These are phyloP conservation scores for Pteropus rufus DNA, from an alignment of 2,797 vertebrate species.

Conservation along the genomic window DNA sequence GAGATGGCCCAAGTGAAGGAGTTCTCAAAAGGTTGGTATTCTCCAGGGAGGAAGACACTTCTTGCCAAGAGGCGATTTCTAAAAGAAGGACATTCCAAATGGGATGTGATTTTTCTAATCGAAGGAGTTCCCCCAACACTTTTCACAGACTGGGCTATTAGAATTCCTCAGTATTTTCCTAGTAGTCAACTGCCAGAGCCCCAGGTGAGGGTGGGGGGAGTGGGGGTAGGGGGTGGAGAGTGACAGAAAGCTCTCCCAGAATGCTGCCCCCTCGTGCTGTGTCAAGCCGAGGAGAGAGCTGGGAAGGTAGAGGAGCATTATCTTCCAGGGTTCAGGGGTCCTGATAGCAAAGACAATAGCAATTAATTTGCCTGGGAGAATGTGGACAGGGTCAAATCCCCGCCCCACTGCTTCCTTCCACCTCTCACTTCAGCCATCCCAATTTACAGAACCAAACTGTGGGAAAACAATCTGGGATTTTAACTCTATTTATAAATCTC, in stretches of 20 bases:
- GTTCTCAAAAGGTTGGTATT: background rate
- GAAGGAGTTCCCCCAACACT: background rate
- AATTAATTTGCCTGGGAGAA: background rate
- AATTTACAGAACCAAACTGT: background rate
- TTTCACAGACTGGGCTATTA: background rate
- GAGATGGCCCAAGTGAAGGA: background rate
- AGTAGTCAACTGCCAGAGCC: background rate
- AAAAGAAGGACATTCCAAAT: background rate
- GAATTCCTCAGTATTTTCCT: background rate
- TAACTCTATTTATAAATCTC: conserved; percentile 68
- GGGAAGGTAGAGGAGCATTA: background rate
- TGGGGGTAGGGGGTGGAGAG: too few relatives aligned
- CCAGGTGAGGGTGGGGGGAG: fast-evolving
- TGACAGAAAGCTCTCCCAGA: background rate
- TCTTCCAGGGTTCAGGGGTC: background rate
- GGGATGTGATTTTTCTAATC: background rate
- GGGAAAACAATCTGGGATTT: conserved; percentile 48
- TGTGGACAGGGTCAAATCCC: too few relatives aligned
- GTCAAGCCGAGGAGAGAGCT: background rate
- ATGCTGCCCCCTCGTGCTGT: fast-evolving
- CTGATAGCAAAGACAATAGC: background rate
- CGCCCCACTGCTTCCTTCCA: background rate
- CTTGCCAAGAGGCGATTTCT: background rate
- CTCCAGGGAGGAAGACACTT: background rate
- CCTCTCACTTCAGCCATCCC: background rate